Conservation (phyloP, 1,140 invertebrate genomes). For the Orius laevigatus region DNA sequence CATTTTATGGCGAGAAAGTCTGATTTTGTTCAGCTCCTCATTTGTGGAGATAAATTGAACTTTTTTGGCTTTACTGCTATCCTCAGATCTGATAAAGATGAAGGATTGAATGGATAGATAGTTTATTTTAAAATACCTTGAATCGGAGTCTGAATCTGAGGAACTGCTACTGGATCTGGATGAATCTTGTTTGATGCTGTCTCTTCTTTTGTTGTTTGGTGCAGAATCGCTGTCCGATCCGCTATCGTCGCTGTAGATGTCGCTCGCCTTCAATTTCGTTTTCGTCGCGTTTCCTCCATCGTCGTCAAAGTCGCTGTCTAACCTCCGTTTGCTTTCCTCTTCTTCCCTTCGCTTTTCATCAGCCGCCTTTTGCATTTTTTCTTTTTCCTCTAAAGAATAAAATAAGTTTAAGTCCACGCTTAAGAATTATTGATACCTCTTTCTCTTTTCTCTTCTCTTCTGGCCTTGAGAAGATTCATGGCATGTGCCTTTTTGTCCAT, state of each 20-base stretch:
- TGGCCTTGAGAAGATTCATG: constrained; percentile 77
- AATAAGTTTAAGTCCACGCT: constrained; percentile 8
- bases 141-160: constrained; percentile 35
- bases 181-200: constrained; percentile 13
- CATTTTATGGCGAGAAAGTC: constrained; percentile 80
- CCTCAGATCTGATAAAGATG: constrained; percentile 28
- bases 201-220: constrained; percentile 15
- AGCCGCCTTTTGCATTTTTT: constrained; percentile 35
- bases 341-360: constrained; percentile 35
- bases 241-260: constrained; percentile 92
- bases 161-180: constrained; percentile 24
- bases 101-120: constrained; percentile 10
- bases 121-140: constrained; percentile 23
- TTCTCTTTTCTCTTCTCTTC: constrained; percentile 67
- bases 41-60: constrained; percentile 48
- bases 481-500: constrained; percentile 80
- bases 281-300: constrained; percentile 36
- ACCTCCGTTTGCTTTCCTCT: constrained; percentile 26
- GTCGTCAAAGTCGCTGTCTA: constrained; percentile 35
- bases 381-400: constrained; percentile 29
- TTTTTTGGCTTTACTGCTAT: constrained; percentile 31
- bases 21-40: constrained; percentile 74
- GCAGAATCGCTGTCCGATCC: constrained; percentile 50
- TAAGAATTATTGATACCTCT: constrained; percentile 28
- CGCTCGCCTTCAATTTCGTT: constrained; percentile 72